phyloP scores from a whole-genome alignment of 2,113 vertebrate genomes.

The Chinchilla lanigera region DNA sequence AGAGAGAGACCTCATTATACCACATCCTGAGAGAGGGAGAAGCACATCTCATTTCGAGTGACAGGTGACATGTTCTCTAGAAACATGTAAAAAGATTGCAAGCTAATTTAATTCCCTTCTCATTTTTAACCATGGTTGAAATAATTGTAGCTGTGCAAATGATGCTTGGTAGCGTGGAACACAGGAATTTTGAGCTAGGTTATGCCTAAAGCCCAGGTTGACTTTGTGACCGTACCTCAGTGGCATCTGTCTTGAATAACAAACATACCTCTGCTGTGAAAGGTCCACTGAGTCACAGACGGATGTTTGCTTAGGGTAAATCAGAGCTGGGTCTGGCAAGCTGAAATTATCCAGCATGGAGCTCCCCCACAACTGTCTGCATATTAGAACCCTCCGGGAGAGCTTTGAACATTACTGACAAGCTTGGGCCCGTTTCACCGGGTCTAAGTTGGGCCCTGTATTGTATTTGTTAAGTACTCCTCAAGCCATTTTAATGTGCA shows the following conservation, averaged over 20 bases:
- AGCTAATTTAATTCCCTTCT: constrained; percentile 75
- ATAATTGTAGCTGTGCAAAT: constrained; percentile 70
- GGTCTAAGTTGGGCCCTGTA: not conserved
- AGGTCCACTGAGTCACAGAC: not conserved
- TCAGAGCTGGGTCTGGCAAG: not conserved
- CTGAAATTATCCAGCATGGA: not conserved
- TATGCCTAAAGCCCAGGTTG: not conserved
- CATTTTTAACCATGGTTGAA: constrained; percentile 68
- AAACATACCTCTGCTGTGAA: not conserved
- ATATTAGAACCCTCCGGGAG: not conserved
- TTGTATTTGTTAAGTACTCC: not conserved
- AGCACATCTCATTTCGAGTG: constrained; percentile 85
- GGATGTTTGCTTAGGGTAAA: not conserved
- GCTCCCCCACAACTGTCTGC: not conserved
- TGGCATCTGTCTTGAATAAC: not conserved
- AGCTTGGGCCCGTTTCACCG: not conserved
- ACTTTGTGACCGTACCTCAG: not conserved
- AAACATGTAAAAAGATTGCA: constrained; percentile 77
- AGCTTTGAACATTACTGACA: not conserved
- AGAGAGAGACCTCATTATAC: constrained; percentile 87
- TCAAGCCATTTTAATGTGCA: not conserved
- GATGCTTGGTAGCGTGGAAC: not conserved
- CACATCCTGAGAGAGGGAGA: constrained; percentile 87
- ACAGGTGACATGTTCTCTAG: constrained; percentile 86
- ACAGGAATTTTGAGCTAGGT: not conserved